These are phyloP conservation scores for Erinaceus europaeus DNA, from an alignment of 2,113 vertebrate genomes.

Conservation along the genomic window DNA sequence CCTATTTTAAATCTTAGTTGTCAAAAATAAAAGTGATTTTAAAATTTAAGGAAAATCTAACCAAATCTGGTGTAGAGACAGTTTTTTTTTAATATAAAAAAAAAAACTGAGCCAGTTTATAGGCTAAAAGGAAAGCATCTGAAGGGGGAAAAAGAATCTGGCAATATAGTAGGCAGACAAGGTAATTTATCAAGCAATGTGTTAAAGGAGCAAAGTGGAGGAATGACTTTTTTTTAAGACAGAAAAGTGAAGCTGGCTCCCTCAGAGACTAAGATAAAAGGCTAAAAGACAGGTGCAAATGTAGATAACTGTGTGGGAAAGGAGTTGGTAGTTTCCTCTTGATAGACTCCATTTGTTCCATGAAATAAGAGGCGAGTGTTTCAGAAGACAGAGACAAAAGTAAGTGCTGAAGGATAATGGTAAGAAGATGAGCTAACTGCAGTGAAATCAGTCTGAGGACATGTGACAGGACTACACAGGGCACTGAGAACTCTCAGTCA, in stretches of 20 bases:
- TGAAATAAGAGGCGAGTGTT: not conserved
- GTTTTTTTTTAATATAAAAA: not conserved
- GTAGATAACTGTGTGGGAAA: not conserved
- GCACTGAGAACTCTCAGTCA: not conserved
- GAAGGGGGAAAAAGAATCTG: not conserved
- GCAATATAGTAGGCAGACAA: slow-evolving; percentile 17
- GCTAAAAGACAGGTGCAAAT: slow-evolving; percentile 29
- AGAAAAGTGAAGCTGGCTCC: not conserved
- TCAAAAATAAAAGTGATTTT: too few relatives aligned
- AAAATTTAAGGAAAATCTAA: not conserved
- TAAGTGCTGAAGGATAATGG: not conserved
- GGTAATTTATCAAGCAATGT: slow-evolving; percentile 1
- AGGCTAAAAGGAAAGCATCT: not conserved
- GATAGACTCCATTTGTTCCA: not conserved
- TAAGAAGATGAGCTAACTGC: accelerated
- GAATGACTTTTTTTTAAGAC: slow-evolving; percentile 1
- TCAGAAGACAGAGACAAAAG: not conserved
- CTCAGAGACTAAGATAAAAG: slow-evolving; percentile 39
- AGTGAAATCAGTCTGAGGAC: not conserved
- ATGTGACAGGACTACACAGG: not conserved
- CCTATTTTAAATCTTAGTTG: not conserved
- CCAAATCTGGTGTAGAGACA: not conserved
- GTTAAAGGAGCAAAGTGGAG: not conserved
- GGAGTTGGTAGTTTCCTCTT: not conserved
- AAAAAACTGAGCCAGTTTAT: not conserved